phyloP scores from a whole-genome alignment of 2,797 vertebrate species.

The Iguana delicatissima region DNA sequence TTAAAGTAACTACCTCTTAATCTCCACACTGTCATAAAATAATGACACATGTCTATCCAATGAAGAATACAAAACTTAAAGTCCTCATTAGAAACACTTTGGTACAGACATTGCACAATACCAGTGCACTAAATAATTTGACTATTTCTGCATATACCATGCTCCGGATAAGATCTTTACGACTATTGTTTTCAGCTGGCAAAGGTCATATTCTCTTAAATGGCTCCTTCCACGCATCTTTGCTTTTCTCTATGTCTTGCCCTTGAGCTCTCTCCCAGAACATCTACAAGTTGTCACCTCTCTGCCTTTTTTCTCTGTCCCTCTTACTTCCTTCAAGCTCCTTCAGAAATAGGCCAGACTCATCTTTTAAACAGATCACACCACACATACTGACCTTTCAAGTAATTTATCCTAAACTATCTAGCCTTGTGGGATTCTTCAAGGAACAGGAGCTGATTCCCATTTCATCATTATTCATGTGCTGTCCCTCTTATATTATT shows the following conservation, averaged over 20 bases:
- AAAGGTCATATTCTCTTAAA: not conserved
- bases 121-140: no score
- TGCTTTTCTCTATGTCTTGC: not conserved
- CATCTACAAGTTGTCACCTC: not conserved
- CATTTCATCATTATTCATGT: conserved; percentile 15
- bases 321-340: not conserved
- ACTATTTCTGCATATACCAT: no score
- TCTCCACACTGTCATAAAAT: no score
- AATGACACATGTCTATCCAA: no score
- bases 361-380: not conserved
- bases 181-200: not conserved
- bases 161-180: no score
- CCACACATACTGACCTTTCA: not conserved
- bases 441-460: conserved; percentile 49
- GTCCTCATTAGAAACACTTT: no score
- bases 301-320: not conserved
- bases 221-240: not conserved
- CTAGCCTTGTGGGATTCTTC: conserved; percentile 2
- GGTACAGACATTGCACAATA: no score
- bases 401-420: not conserved
- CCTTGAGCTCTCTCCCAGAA: not conserved
- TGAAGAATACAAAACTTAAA: no score
- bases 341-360: not conserved
- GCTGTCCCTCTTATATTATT: conserved; percentile 57
- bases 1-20: no score